Conservation (phyloP, 2,797 vertebrate species). For the Notoglanidium macrostoma region DNA sequence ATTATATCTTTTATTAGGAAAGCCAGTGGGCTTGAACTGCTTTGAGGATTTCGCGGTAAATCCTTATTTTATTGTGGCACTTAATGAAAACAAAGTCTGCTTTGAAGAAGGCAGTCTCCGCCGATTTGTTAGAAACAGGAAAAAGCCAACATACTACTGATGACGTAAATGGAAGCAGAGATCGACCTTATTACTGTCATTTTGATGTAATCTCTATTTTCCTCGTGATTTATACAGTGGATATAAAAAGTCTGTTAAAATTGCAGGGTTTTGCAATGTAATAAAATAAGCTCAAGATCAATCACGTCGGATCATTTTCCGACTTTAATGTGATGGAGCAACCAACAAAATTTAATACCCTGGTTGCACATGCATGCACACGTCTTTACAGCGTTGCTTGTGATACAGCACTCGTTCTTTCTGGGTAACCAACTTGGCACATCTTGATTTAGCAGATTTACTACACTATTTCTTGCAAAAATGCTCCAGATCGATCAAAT, state of each 20-base stretch:
- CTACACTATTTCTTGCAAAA: background rate
- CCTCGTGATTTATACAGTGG: background rate
- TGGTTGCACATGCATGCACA: too few relatives aligned
- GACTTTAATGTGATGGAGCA: background rate
- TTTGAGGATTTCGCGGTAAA: background rate
- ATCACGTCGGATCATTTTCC: background rate
- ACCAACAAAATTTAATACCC: background rate
- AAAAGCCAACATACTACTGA: background rate
- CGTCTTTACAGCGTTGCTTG: background rate
- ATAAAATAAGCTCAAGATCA: background rate
- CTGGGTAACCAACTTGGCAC: background rate
- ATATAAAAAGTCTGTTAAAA: background rate
- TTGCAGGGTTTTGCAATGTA: background rate
- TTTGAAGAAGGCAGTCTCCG: background rate
- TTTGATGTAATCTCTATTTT: background rate
- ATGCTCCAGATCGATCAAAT: background rate
- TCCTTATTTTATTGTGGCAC: background rate
- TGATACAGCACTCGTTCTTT: background rate
- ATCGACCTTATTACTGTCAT: too few relatives aligned
- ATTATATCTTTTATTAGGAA: background rate
- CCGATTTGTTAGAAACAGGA: background rate
- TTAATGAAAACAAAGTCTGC: conserved; percentile 4
- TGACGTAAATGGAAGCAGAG: background rate
- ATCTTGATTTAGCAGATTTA: background rate
- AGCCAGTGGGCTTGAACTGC: background rate